Base-by-base conservation (phyloP, 2,888 invertebrate genomes). In the Aporophyla lueneburgensis region DNA sequence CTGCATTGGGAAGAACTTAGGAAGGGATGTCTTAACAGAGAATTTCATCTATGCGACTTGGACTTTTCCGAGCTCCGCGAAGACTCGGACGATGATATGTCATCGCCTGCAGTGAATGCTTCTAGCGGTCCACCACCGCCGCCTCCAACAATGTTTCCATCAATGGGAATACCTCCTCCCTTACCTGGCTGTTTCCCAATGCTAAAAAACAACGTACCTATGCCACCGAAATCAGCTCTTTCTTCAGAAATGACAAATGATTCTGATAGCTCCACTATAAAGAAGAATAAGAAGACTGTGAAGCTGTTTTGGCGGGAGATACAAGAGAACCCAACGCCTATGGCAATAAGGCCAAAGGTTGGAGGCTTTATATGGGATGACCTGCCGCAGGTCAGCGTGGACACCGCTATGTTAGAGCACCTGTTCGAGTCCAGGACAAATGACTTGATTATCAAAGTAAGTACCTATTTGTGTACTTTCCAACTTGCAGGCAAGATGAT, bases 231-330 rank as follows among this genome's bases (percentile, higher is more conserved):
- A 92, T 96, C 92, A 79, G 90, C 92, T 2, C 78, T 91, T 19
- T 92, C 94, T 9, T 92, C 93, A 0, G 94, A 97, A 76, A 80
- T 93, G 51, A 93, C 95, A 21, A 95, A 94, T 71, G 96, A 96
- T 71, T 93, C 94, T 24, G 94, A 96, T 89, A 91, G 96, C 91
- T 93, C 97, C 81, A 93, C 97, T 0, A 97, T 97, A 59, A 98
- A 98, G 93, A 99, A 99, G 93, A 99, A 98, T 92, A 99, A 99
- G 95, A 99, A 99, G 93, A 99, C 99, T 43, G 98, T 99, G 21
- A 99, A 99, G 95, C 96, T 99, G 71, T 99, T 99, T 94, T 99
- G 99, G 99, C 98, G 98, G 92, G 99, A 99, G 95, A 98, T 99
- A 12, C 97, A 98, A 86, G 99, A 98, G 85, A 98, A 98, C 91